phyloP scores from a whole-genome alignment of 1,140 invertebrate genomes.

The Conus betulinus region DNA sequence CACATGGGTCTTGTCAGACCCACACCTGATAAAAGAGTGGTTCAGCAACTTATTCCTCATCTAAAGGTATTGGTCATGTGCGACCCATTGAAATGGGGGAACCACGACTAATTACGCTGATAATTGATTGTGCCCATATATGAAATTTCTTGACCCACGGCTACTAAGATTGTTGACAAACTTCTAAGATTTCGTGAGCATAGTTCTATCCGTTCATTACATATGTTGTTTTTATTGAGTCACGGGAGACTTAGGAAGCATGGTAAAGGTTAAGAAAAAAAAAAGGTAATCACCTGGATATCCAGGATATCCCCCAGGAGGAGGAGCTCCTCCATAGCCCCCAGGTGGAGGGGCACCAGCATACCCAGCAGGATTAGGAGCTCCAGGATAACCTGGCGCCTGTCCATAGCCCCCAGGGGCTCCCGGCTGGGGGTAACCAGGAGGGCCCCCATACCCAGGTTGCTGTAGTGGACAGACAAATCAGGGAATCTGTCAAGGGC shows the following conservation, averaged over 20 bases:
- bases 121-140: too few species aligned
- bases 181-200: too few species aligned
- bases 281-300: not conserved
- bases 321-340: constrained; percentile 32
- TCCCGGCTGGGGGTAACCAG: constrained; percentile 3
- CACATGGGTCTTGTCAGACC: too few species aligned
- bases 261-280: too few species aligned
- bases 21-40: too few species aligned
- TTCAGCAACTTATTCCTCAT: too few species aligned
- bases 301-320: constrained; percentile 31
- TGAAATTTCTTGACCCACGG: too few species aligned
- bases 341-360: constrained; percentile 32
- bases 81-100: not conserved
- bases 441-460: not conserved
- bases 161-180: too few species aligned
- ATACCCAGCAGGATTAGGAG: constrained; percentile 16
- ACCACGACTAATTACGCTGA: too few species aligned
- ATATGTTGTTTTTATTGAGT: not conserved
- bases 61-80: not conserved
- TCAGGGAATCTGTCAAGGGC: too few species aligned
- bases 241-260: too few species aligned
- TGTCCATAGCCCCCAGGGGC: constrained; percentile 7
- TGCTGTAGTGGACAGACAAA: too few species aligned
- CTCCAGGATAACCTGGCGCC: not conserved
- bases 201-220: not conserved